Percentiles rank a stretch among this genome's conserved stretches.
Conservation (phyloP, 2,113 vertebrate species). For the Triplophysa rosa region DNA sequence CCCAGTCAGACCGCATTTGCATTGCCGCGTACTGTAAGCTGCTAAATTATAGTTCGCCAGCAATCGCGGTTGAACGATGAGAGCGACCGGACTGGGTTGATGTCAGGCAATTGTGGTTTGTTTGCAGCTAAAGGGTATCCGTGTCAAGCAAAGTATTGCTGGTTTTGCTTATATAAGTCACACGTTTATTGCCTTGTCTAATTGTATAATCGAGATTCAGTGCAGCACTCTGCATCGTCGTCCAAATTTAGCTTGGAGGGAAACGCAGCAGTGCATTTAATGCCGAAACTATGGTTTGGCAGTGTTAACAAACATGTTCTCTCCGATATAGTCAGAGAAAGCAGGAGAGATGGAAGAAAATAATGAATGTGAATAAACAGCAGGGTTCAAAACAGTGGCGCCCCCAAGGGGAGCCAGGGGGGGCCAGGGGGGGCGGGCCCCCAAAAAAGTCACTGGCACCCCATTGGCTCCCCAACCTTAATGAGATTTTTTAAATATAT, state of each 20-base stretch:
- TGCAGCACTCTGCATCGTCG: slow-evolving; percentile 14
- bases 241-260: slow-evolving; percentile 32
- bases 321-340: slow-evolving; percentile 27
- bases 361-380: slow-evolving; percentile 11
- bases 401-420: too few species aligned
- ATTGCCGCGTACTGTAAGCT: slow-evolving; percentile 66
- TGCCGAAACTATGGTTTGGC: slow-evolving; percentile 12
- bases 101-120: slow-evolving; percentile 67
- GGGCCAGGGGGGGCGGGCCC: too few species aligned
- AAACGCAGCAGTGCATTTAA: slow-evolving; percentile 22
- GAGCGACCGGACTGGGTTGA: slow-evolving; percentile 59
- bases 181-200: slow-evolving; percentile 46
- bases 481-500: too few species aligned
- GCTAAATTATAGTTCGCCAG: slow-evolving; percentile 71
- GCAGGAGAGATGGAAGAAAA: slow-evolving; percentile 18
- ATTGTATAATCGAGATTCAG: slow-evolving; percentile 44
- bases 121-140: slow-evolving; percentile 52
- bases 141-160: slow-evolving; percentile 24
- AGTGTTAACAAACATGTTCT: slow-evolving; percentile 35
- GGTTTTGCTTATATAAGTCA: slow-evolving; percentile 57
- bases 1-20: slow-evolving; percentile 67
- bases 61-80: slow-evolving; percentile 68
- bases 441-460: too few species aligned
- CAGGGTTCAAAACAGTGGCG: not conserved
- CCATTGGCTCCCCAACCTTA: too few species aligned